These are phyloP conservation scores for Sebastes fasciatus DNA, from an alignment of 2,113 vertebrate species.

Conservation along the genomic window DNA sequence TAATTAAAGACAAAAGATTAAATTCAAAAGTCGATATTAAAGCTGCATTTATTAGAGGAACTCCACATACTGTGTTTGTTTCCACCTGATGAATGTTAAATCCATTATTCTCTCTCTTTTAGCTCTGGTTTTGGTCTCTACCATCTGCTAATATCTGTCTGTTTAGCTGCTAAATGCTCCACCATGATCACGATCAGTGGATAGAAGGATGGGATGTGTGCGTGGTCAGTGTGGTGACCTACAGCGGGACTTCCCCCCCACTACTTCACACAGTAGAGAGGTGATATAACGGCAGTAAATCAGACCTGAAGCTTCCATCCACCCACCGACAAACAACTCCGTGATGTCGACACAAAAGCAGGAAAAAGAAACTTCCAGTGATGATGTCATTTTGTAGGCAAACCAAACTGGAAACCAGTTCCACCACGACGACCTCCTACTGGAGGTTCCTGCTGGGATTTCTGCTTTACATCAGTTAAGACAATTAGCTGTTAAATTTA, in stretches of 20 bases:
- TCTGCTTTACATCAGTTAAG: not conserved
- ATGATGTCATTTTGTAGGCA: conserved; percentile 26
- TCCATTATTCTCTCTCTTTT: not conserved
- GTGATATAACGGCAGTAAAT: conserved; percentile 23
- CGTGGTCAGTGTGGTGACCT: conserved; percentile 1
- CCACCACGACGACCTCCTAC: not conserved
- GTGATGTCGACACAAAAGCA: conserved; percentile 42
- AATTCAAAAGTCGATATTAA: not conserved
- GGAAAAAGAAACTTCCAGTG: conserved; percentile 25
- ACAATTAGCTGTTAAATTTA: too few species aligned
- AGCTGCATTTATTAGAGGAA: too few species aligned
- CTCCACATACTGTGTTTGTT: too few species aligned
- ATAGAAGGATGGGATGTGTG: not conserved
- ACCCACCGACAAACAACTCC: not conserved
- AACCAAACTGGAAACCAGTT: not conserved
- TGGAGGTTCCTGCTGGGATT: not conserved
- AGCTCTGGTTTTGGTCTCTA: not conserved
- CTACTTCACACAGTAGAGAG: not conserved
- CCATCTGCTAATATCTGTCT: not conserved
- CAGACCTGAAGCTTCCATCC: conserved; percentile 7
- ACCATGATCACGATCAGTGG: not conserved
- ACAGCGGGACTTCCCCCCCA: not conserved
- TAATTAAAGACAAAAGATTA: not conserved
- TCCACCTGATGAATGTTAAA: too few species aligned
- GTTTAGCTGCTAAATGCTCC: not conserved